Evolutionary conservation across 2,888 invertebrate genomes (phyloP), one percentile per base, ranked within the genome.

Genomic region (Phortica okadai): DNA sequence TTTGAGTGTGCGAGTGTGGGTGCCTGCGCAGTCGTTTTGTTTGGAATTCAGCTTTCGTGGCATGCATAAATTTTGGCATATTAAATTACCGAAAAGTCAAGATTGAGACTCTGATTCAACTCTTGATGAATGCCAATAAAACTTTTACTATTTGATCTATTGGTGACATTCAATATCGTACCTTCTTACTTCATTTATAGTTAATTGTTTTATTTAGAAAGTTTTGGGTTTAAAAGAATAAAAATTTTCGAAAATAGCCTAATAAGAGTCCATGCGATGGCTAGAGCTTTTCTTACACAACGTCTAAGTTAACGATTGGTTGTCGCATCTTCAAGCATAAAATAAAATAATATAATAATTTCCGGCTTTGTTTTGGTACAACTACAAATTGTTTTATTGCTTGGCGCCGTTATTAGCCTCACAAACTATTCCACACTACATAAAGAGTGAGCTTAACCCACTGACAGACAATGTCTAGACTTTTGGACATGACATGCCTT

Each of bases 1-100:
- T 81, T 80, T 82, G 78, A 66, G 50, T 50, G 14, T 8, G 54
- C 67, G 14, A 14, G 58, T 73, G 73, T 56, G 58, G 58, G 58
- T 58, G 59, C 58, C 42, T 41, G 66, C 16, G 56, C 56, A 59
- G 21, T 16, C 25, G 16, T 59, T 8, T 16, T 21, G 21, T 59
- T 58, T 8, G 6, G 14, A 1, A 58, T 58, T 58, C 21, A 2
- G 16, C 25, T 8, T 59, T 8, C 33, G 14, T 21, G 21, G 10
- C 6, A 62, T 62, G 62, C 62, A 25, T 62, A 62, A 21, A 62
- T 62, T 62, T 62, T 25, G 14, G 50, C 50, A 50, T 50, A 50
- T 50, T 50, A 50, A 50, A 50, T 50, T 50, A 50, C 50, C 33
- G 4, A 33, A 33, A 50, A 50, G 50, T 14, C 50, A 50, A 50